Evolutionary conservation across 2,888 invertebrate species (phyloP), one percentile per base, ranked within the genome.

Genomic region (Chromoteleia sp.): DNA sequence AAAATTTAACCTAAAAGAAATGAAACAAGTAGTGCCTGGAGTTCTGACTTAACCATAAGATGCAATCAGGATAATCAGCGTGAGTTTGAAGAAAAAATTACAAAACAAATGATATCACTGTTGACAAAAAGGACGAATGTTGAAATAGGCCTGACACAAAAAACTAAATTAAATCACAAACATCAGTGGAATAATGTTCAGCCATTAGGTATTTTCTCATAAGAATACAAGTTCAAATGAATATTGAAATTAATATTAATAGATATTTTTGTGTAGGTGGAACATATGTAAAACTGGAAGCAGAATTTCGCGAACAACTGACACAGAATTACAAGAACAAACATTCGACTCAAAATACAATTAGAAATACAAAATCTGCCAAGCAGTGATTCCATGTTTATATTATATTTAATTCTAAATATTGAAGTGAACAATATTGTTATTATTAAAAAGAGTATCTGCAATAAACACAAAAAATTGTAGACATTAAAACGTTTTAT

Each of bases 1-100:
- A n/a, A n/a, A n/a, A n/a, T n/a, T n/a, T 33, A 33, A 33, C 7
- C 1, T 41, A 19, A 14, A 21, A 76, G 75, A 82, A 15, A 71
- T 74, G 93, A 93, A 48, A 92, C 92, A 7, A 94, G 94, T 3
- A 94, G 95, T 19, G 94, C 94, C 86, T 97, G 97, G 97, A 95
- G 95, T 80, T 92, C 94, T 15, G 95, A 95, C 84, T 92, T 96
- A 70, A 95, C 96, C 0, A 95, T 96, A 2, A 94, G 97, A 84
- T 96, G 96, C 88, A 97, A 97, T 92, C 97, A 97, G 91, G 97
- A 97, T 91, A 95, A 96, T 87, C 97, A 97, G 91, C 93, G 97
- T 3, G 95, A 97, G 77, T 95, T 94, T 88, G 97, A 97, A 91
- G 97, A 97, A 92, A 94, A 94, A 83, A 94, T 95, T 0, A 94